Evolutionary conservation across 2,797 vertebrate species (phyloP).

Genomic region (Miichthys miiuy): DNA sequence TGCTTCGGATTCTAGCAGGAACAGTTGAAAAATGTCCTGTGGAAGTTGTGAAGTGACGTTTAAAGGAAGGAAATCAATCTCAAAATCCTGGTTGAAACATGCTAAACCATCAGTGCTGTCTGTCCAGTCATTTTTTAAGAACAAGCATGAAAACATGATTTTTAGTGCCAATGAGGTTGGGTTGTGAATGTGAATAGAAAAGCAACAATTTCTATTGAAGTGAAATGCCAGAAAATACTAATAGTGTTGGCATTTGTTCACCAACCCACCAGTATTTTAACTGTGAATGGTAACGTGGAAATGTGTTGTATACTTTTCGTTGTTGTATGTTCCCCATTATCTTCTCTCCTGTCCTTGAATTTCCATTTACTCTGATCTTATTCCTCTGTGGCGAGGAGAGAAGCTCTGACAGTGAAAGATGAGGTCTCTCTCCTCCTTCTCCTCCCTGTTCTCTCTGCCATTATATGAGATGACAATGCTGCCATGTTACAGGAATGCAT

Average conservation of each 20-base stretch:
- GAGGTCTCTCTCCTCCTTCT: conserved; percentile 43
- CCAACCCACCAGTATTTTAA: not conserved
- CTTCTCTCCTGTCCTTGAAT: conserved; percentile 9
- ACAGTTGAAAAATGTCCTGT: too few relatives aligned
- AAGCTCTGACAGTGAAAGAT: conserved; percentile 45
- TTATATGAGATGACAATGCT: conserved; percentile 67
- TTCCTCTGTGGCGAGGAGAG: conserved; percentile 20
- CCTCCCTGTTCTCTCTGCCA: conserved; percentile 36
- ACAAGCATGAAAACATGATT: not conserved
- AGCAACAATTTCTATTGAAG: not conserved
- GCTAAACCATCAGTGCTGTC: too few relatives aligned
- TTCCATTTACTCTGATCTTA: not conserved
- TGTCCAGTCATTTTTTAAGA: too few relatives aligned
- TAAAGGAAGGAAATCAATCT: too few relatives aligned
- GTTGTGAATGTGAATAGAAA: not conserved
- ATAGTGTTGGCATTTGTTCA: not conserved
- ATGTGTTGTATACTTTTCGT: not conserved
- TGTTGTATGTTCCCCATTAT: not conserved
- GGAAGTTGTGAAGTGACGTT: too few relatives aligned
- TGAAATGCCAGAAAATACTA: not conserved
- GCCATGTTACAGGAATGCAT: conserved; percentile 70
- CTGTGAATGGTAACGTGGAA: conserved; percentile 6
- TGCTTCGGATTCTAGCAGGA: too few relatives aligned
- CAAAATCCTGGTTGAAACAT: too few relatives aligned
- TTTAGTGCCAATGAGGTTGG: not conserved